phyloP scores from a whole-genome alignment of 2,797 vertebrate species.

The Pogoniulus pusillus region DNA sequence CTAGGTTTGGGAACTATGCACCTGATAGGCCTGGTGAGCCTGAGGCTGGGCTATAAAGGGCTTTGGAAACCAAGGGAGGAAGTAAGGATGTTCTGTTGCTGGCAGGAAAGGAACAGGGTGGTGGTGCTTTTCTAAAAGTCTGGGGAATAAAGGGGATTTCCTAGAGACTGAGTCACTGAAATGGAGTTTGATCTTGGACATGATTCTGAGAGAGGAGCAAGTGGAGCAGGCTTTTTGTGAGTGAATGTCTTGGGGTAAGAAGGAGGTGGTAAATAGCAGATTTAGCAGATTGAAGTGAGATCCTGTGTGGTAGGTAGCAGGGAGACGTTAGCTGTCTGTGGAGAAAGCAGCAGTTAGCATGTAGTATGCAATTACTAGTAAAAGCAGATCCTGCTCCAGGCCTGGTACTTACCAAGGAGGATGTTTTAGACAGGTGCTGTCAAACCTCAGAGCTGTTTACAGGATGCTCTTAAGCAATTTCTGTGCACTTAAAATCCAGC shows the following conservation, averaged over 20 bases:
- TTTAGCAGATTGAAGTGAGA: neutral
- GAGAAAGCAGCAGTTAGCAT: neutral
- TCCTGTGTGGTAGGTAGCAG: neutral
- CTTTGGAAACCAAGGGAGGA: neutral
- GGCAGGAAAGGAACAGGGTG: neutral
- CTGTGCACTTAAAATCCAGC: neutral
- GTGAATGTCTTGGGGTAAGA: neutral
- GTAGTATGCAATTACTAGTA: neutral
- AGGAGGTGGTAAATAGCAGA: neutral
- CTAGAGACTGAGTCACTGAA: neutral
- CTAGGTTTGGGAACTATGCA: neutral
- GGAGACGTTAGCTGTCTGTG: neutral
- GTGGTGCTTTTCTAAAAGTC: neutral
- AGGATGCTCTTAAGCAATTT: neutral
- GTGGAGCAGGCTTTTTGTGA: neutral
- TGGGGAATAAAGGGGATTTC: neutral
- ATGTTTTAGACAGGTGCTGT: neutral
- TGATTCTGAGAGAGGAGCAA: neutral
- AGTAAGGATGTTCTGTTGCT: neutral
- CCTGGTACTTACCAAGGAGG: neutral
- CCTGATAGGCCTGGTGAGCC: neutral
- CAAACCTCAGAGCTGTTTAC: neutral
- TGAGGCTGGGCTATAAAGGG: neutral
- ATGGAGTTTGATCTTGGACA: neutral
- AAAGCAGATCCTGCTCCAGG: neutral